Conservation (phyloP, 2,888 invertebrate genomes). For the Andrena minutula region DNA sequence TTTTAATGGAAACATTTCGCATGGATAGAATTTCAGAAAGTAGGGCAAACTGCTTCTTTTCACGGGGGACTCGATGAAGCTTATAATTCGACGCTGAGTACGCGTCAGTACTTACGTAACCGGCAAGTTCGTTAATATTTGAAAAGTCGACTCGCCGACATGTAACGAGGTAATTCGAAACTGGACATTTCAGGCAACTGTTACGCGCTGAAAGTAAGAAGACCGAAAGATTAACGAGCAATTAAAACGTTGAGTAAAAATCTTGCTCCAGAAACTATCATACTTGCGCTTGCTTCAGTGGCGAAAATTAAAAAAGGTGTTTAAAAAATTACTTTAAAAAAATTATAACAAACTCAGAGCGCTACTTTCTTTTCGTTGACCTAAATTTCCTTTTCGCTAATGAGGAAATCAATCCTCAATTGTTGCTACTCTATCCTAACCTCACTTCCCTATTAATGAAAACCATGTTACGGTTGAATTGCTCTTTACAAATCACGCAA, state of each 20-base stretch:
- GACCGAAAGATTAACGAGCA: constrained; percentile 44
- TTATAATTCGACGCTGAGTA: constrained; percentile 47
- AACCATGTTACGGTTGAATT: background rate
- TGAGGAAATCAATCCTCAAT: too few relatives aligned
- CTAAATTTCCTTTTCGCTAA: too few relatives aligned
- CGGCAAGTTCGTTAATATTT: constrained; percentile 17
- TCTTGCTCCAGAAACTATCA: background rate
- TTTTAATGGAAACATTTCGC: constrained; percentile 46
- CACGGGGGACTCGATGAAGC: constrained; percentile 35
- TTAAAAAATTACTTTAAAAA: too few relatives aligned
- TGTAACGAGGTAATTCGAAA: constrained; percentile 49
- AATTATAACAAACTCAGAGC: too few relatives aligned
- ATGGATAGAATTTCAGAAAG: constrained; percentile 26
- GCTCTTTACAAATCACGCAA: background rate
- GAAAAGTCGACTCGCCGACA: constrained; percentile 19
- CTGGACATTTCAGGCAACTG: constrained; percentile 8
- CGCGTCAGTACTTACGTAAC: constrained; percentile 11
- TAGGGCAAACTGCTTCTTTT: constrained; percentile 40
- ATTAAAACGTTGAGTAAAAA: constrained; percentile 12
- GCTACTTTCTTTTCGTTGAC: too few relatives aligned
- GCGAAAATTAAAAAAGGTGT: background rate
- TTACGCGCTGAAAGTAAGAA: background rate
- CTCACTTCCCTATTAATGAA: background rate
- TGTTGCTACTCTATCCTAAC: too few relatives aligned
- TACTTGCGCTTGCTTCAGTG: background rate